Conservation (phyloP, 2,888 invertebrate species). For the Dolichopus griseipennis region DNA sequence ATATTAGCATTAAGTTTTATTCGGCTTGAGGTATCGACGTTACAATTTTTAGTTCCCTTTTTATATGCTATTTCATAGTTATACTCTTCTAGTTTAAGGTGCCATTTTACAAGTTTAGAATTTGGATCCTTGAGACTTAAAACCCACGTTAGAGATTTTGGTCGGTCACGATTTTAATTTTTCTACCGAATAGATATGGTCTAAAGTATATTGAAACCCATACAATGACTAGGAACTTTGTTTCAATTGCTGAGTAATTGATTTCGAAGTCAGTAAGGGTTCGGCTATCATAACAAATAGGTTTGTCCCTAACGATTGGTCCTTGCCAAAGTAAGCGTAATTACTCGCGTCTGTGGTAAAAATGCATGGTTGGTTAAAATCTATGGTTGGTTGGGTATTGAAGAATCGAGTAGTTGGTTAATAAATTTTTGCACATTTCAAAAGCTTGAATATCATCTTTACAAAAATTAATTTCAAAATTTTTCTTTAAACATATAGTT, state of each 20-base stretch:
- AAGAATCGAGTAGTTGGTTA: slow-evolving; percentile 14
- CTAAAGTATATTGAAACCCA: slow-evolving; percentile 33
- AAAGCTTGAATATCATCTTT: slow-evolving; percentile 11
- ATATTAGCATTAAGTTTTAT: no score
- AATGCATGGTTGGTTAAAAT: slow-evolving; percentile 9
- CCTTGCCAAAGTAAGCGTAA: slow-evolving; percentile 27
- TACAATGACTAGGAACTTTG: slow-evolving; percentile 31
- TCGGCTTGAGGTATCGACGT: slow-evolving; percentile 19
- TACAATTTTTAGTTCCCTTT: slow-evolving; percentile 20
- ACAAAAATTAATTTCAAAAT: background rate
- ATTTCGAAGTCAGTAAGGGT: slow-evolving; percentile 22
- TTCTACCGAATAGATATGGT: slow-evolving; percentile 36
- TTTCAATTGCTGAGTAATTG: slow-evolving; percentile 30
- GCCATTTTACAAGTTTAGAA: slow-evolving; percentile 35
- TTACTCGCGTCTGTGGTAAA: no score
- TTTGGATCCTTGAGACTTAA: slow-evolving; percentile 35
- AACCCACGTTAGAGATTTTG: slow-evolving; percentile 36
- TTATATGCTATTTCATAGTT: slow-evolving; percentile 24
- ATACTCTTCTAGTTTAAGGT: slow-evolving; percentile 30
- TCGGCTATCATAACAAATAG: slow-evolving; percentile 28
- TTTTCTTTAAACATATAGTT: slow-evolving; percentile 15
- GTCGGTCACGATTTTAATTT: slow-evolving; percentile 39
- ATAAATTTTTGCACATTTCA: slow-evolving; percentile 16
- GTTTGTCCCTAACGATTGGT: slow-evolving; percentile 20
- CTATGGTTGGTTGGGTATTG: slow-evolving; percentile 8